These are phyloP conservation scores for Platyura marginata DNA, from an alignment of 1,140 invertebrate species.

Conservation along the genomic window DNA sequence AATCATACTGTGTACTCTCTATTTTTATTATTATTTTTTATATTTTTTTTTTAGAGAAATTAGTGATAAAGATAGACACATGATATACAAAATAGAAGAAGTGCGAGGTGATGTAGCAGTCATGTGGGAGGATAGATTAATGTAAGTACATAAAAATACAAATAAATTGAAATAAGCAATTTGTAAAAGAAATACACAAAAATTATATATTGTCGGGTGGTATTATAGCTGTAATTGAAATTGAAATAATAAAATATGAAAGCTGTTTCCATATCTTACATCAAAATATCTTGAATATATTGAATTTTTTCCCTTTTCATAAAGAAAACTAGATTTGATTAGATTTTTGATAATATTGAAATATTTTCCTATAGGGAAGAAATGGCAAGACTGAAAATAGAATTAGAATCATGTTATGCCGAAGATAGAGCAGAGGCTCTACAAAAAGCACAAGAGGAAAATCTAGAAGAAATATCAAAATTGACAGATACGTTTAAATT, in stretches of 20 bases:
- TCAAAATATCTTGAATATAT: too few species aligned
- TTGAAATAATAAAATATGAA: too few species aligned
- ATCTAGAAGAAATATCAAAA: slow-evolving; percentile 28
- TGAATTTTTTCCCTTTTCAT: slow-evolving; percentile 5
- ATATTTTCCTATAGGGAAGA: slow-evolving; percentile 25
- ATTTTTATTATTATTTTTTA: too few species aligned
- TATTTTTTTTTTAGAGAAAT: slow-evolving; percentile 20
- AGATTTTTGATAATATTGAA: too few species aligned
- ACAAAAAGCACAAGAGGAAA: slow-evolving; percentile 27
- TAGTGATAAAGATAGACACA: slow-evolving; percentile 30
- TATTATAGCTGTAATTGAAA: too few species aligned
- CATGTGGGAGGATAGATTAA: slow-evolving; percentile 32
- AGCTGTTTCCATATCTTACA: too few species aligned
- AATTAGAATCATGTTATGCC: slow-evolving; percentile 35
- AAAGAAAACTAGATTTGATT: slow-evolving; percentile 14
- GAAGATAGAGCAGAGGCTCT: slow-evolving; percentile 37
- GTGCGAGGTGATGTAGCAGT: slow-evolving; percentile 33
- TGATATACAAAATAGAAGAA: slow-evolving; percentile 31
- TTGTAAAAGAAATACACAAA: too few species aligned
- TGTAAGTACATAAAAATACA: slow-evolving; percentile 19
- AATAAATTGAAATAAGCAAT: too few species aligned
- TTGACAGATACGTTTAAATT: slow-evolving; percentile 32
- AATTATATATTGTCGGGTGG: too few species aligned
- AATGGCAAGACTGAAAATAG: slow-evolving; percentile 33
- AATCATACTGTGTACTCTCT: too few species aligned